These are phyloP conservation scores for Jaculus jaculus DNA, from an alignment of 2,113 vertebrate species.

Conservation along the genomic window DNA sequence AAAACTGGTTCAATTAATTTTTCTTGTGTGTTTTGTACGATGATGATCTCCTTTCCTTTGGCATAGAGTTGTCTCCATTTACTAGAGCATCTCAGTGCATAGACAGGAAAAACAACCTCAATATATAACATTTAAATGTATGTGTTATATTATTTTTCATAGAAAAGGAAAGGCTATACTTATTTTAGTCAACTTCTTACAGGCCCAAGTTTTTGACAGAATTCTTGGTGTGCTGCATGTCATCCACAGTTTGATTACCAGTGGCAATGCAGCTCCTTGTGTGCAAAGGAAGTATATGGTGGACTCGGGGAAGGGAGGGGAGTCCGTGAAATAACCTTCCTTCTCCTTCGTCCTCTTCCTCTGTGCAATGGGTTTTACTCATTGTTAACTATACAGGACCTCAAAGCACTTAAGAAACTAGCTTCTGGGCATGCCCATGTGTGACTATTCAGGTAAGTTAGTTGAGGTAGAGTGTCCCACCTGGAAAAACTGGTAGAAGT, in stretches of 20 bases:
- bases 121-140: not conserved
- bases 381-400: too few relatives aligned
- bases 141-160: not conserved
- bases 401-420: too few relatives aligned
- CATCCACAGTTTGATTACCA: not conserved
- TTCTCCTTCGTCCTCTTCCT: not conserved
- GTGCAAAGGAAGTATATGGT: not conserved
- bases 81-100: not conserved
- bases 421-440: too few relatives aligned
- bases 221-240: not conserved
- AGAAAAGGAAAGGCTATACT: not conserved
- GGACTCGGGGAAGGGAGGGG: rapidly evolving
- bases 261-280: too few relatives aligned
- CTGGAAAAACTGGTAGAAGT: not conserved
- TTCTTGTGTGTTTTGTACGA: not conserved
- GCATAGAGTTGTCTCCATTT: not conserved
- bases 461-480: too few relatives aligned
- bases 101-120: not conserved
- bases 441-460: too few relatives aligned
- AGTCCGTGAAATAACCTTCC: not conserved
- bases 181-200: not conserved
- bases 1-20: not conserved
- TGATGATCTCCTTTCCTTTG: not conserved
- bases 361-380: too few relatives aligned
- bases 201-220: not conserved